phyloP scores from a whole-genome alignment of 2,888 invertebrate genomes.

The Pristionchus exspectatus region DNA sequence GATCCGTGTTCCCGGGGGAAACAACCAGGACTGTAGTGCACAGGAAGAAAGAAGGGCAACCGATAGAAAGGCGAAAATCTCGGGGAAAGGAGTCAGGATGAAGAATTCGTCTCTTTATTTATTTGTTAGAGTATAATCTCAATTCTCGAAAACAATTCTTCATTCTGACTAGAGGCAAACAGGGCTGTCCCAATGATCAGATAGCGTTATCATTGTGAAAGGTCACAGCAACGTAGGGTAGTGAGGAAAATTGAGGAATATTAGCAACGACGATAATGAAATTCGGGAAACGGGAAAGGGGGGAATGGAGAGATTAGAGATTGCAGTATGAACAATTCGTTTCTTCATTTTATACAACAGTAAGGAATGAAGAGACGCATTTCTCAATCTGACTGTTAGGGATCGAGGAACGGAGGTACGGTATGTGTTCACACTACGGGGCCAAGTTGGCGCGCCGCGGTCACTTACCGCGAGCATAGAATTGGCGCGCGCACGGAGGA shows the following conservation, averaged over 20 bases:
- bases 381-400: too few species aligned
- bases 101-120: too few species aligned
- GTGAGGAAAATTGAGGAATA: neutral
- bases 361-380: too few species aligned
- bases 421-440: neutral
- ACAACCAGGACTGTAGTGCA: too few species aligned
- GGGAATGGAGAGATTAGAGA: neutral
- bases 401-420: neutral
- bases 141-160: too few species aligned
- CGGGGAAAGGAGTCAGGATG: neutral
- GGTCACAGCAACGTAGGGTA: neutral
- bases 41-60: neutral
- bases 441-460: neutral
- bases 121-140: too few species aligned
- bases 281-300: neutral
- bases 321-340: too few species aligned
- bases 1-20: too few species aligned
- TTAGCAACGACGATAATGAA: neutral
- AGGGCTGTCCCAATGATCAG: neutral
- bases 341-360: too few species aligned
- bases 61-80: neutral
- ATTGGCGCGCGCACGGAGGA: neutral
- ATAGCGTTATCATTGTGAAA: too few species aligned
- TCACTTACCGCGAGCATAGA: constrained; percentile 4
- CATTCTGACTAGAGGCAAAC: too few species aligned